Evolutionary conservation across 2,797 vertebrate species (phyloP).

Genomic region (Macropodus opercularis): DNA sequence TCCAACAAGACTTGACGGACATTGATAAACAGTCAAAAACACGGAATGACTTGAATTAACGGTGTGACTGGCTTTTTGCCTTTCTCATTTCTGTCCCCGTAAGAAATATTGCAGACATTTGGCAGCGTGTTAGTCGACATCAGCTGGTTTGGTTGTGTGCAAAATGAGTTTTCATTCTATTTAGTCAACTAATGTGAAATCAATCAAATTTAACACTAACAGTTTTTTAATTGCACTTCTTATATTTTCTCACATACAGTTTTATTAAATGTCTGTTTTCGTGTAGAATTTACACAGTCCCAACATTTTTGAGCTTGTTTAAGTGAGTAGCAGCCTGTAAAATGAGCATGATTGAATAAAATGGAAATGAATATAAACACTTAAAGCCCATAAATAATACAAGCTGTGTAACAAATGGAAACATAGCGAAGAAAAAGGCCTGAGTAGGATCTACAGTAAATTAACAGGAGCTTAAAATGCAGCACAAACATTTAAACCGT

Average conservation of each 20-base stretch:
- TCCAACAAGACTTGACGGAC: constrained; percentile 30
- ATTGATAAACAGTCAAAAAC: constrained; percentile 34
- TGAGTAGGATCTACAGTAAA: neutral
- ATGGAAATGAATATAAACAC: too few relatives aligned
- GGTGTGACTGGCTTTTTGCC: constrained; percentile 28
- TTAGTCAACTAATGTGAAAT: neutral
- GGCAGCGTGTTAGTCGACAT: constrained; percentile 33
- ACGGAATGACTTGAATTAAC: constrained; percentile 33
- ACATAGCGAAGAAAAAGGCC: neutral
- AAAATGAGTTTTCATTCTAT: constrained; percentile 22
- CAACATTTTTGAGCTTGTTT: too few relatives aligned
- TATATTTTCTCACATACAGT: too few relatives aligned
- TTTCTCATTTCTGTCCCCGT: constrained; percentile 13
- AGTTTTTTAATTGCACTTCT: too few relatives aligned
- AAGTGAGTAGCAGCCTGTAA: too few relatives aligned
- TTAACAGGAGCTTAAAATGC: constrained; percentile 1
- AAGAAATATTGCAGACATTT: constrained; percentile 47
- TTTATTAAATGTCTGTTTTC: too few relatives aligned
- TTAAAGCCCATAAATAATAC: neutral
- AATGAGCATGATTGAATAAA: too few relatives aligned
- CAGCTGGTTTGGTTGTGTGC: constrained; percentile 30
- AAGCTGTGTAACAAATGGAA: too few relatives aligned
- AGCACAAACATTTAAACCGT: constrained; percentile 22
- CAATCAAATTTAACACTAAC: too few relatives aligned
- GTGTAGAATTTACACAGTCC: too few relatives aligned